Base-by-base conservation (phyloP, 2,113 vertebrate species). In the Bufo gargarizans region DNA sequence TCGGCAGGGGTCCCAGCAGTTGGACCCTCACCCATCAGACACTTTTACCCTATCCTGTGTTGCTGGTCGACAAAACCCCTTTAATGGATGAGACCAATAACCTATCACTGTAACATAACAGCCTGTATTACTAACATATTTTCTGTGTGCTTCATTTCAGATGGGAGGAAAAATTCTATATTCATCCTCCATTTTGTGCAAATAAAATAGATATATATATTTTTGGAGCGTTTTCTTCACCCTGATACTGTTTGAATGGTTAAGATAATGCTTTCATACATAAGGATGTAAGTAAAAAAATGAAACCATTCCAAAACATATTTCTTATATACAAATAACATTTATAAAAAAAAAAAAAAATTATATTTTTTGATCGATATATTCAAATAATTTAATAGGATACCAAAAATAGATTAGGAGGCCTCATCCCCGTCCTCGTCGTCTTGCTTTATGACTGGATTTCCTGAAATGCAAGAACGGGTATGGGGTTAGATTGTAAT, bases 361-460 rank as follows among this genome's bases (percentile, higher is more conserved):
- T 33, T 1, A 91, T 89, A 89, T 90, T 91, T 89, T 93, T 84
- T 92, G 91, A 89, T 91, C 87, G 86, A 92, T 74, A 92, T 85
- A 91, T 85, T 94, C 92, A 91, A 93, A 94, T 94, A 95, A 95
- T 89, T 94, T 94, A 93, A 91, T 89, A 92, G 90, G 89, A 90
- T 6, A 90, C 90, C 90, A 13, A 72, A 22, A 87, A n/a, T 56
- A 65, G 20, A 33, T 94, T 94, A 95, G 89, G 94, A 94, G 86
- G 90, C 93, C 90, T 55, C 92, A 89, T 95, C 94, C 74, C 86
- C 87, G 90, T 95, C 95, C 0, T 95, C 94, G 10, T 95, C 95
- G 78, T 93, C 92, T 90, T 91, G 86, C 90, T 96, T 96, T 93
- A 96, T 94, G 91, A 96, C 94, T 87, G 94, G 92, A 20, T 91